Percentiles rank a stretch among this genome's conserved stretches.
phyloP scores from a whole-genome alignment of 2,888 invertebrate species.

The Drepanosiphum platanoidis region DNA sequence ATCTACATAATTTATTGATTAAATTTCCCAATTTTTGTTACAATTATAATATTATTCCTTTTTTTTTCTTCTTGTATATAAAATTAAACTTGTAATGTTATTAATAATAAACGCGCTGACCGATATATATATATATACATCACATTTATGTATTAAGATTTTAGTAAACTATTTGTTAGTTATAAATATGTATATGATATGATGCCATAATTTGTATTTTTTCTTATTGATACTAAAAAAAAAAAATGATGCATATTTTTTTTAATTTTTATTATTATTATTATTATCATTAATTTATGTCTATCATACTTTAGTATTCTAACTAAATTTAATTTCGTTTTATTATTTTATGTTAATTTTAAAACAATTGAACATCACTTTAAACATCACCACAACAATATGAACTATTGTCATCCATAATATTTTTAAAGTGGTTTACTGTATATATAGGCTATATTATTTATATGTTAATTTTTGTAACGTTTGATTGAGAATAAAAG shows the following conservation, averaged over 20 bases:
- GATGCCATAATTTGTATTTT: slow-evolving; percentile 58
- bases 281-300: slow-evolving; percentile 50
- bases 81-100: slow-evolving; percentile 30
- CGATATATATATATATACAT: slow-evolving; percentile 27
- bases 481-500: slow-evolving; percentile 57
- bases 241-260: slow-evolving; percentile 16
- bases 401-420: slow-evolving; percentile 37
- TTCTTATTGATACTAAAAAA: slow-evolving; percentile 46
- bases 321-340: slow-evolving; percentile 49
- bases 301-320: slow-evolving; percentile 49
- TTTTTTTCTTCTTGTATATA: slow-evolving; percentile 40
- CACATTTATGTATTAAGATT: slow-evolving; percentile 47
- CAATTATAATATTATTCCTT: slow-evolving; percentile 31
- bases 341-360: slow-evolving; percentile 47
- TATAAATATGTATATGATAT: slow-evolving; percentile 24
- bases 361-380: slow-evolving; percentile 31
- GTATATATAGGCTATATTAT: slow-evolving; percentile 60
- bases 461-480: slow-evolving; percentile 61
- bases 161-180: slow-evolving; percentile 38
- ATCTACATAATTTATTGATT: slow-evolving; percentile 34
- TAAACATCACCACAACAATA: slow-evolving; percentile 27
- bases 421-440: slow-evolving; percentile 39
- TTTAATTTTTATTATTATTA: slow-evolving; percentile 40
- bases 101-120: slow-evolving; percentile 15
- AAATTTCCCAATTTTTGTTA: slow-evolving; percentile 30